These are phyloP conservation scores for Oreochromis grahami DNA, from an alignment of 2,797 vertebrate species.

Conservation along the genomic window DNA sequence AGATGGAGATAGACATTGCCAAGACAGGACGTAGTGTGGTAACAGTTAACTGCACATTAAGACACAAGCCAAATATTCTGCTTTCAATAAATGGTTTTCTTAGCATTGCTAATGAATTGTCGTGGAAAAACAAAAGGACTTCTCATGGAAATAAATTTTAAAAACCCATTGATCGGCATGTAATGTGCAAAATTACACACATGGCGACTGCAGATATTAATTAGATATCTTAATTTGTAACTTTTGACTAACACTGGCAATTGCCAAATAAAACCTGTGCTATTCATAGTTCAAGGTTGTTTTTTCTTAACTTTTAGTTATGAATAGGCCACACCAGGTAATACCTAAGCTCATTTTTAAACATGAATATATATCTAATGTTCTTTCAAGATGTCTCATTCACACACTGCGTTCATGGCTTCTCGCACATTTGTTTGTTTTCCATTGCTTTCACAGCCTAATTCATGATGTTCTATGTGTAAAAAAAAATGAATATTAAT, in stretches of 20 bases:
- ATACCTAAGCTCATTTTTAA: background rate
- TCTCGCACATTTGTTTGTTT: background rate
- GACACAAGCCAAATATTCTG: slow-evolving; percentile 22
- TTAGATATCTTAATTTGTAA: background rate
- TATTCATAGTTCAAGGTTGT: background rate
- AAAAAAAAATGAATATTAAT: slow-evolving; percentile 1
- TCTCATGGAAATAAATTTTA: slow-evolving; percentile 6
- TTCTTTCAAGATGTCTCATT: background rate
- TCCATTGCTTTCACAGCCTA: background rate
- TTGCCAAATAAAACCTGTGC: background rate
- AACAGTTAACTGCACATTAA: slow-evolving; percentile 35
- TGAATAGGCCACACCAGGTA: background rate
- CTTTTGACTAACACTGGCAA: background rate
- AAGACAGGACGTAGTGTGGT: slow-evolving; percentile 32
- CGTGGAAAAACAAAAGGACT: slow-evolving; percentile 5
- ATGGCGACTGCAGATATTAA: background rate
- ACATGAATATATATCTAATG: background rate
- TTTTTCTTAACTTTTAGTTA: background rate
- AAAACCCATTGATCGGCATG: background rate
- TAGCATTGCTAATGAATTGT: slow-evolving; percentile 1
- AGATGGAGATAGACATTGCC: slow-evolving; percentile 46
- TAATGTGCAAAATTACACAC: background rate
- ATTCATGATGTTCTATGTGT: slow-evolving; percentile 17
- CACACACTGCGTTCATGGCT: background rate
- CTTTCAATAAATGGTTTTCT: slow-evolving; percentile 24